phyloP scores from a whole-genome alignment of 2,888 invertebrate genomes.

The Cordylochernes scorpioides region DNA sequence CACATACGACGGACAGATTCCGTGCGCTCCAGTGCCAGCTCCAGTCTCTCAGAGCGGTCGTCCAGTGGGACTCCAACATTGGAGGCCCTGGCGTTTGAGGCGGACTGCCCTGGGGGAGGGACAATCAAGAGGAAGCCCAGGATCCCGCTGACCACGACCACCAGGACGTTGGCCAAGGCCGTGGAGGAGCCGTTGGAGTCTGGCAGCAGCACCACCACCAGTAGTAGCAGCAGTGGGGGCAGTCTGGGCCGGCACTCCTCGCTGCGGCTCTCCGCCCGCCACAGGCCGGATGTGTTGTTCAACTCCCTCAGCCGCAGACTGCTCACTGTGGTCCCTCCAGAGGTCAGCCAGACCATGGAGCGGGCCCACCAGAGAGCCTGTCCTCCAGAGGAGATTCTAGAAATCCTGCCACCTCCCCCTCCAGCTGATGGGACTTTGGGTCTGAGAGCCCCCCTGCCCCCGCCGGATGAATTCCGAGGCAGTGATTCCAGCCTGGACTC shows the following conservation, averaged over 20 bases:
- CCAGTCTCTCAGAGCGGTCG: slow-evolving; percentile 34
- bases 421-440: slow-evolving; percentile 2
- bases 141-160: slow-evolving; percentile 64
- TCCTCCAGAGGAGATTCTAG: too few species aligned
- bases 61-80: slow-evolving; percentile 12
- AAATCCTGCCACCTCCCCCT: slow-evolving; percentile 7
- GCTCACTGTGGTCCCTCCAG: slow-evolving; percentile 2
- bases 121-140: slow-evolving; percentile 79
- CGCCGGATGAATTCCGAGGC: slow-evolving; percentile 27
- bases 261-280: slow-evolving; percentile 9
- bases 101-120: slow-evolving; percentile 28
- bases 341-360: slow-evolving; percentile 7
- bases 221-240: slow-evolving; percentile 6
- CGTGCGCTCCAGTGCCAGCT: slow-evolving; percentile 49
- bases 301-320: slow-evolving; percentile 1
- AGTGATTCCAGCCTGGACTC: slow-evolving; percentile 11
- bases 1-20: slow-evolving; percentile 25
- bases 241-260: slow-evolving; percentile 8
- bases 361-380: slow-evolving; percentile 5
- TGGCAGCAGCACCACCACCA: slow-evolving; percentile 9
- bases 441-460: slow-evolving; percentile 35
- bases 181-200: slow-evolving; percentile 29
- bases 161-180: slow-evolving; percentile 52
- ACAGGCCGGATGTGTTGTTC: slow-evolving; percentile 12
- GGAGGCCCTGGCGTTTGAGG: slow-evolving; percentile 20